Evolutionary conservation across 2,797 vertebrate species (phyloP), one percentile per base, ranked within the genome.

Genomic region (Tachyglossus aculeatus): DNA sequence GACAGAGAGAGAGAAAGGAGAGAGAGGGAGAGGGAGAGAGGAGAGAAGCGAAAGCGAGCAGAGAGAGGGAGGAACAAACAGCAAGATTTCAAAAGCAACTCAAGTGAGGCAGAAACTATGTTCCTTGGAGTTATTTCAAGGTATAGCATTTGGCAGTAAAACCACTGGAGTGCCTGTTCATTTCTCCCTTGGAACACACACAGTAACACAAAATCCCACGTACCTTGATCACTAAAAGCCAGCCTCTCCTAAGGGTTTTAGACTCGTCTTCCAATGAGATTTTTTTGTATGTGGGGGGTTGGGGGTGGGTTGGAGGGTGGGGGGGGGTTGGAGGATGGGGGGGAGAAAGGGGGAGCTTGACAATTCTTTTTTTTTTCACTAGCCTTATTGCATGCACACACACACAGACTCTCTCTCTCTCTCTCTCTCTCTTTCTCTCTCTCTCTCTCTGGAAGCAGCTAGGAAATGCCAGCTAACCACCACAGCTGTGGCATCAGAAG

Each of bases 171-270:
- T 18, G 29, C 37, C 50, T 44, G 24, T 3, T n/a, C 37, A 18
- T 21, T 41, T 62, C 22, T 65, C 71, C 74, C 67, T 22, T 3
- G 62, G 75, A 89, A 78, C 77, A 69, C 78, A 80, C 74, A 80
- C 63, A 75, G 69, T 48, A 82, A 37, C 59, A 52, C 33, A 52
- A 62, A 74, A 77, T 36, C 60, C 82, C 82, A 85, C 81, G 0
- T 72, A 83, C 66, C 79, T 89, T 71, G 73, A 80, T 83, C 59
- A 71, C 78, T 83, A 70, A 59, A 79, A 88, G 75, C 77, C 85
- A 73, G 62, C 65, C 75, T 82, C 80, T 81, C 68, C 77, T 63
- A 3, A 5, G 31, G 55, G 60, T 43, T 66, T 64, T 44, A 9
- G 12, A 32, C 22, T 43, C 9, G 12, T 64, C 47, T 52, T 76